These are phyloP conservation scores for Hydropotes inermis DNA, from an alignment of 2,113 vertebrate genomes.

Conservation along the genomic window DNA sequence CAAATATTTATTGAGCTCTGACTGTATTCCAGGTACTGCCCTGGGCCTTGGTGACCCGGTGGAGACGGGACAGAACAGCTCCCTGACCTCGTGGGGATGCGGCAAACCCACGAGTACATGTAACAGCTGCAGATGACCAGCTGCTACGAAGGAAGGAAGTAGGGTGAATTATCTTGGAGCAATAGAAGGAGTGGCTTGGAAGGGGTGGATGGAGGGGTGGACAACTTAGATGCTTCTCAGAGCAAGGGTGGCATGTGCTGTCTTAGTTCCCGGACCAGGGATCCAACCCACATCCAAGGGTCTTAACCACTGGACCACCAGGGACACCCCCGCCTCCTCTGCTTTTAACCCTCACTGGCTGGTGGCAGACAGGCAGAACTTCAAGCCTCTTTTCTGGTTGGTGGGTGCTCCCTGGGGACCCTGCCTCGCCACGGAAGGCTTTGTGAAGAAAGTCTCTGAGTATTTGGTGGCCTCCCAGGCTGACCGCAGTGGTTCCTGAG, in stretches of 20 bases:
- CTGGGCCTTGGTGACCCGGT: not conserved
- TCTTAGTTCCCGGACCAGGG: accelerated
- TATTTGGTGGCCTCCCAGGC: accelerated
- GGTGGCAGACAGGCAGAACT: not conserved
- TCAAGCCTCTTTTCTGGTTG: not conserved
- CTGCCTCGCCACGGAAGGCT: not conserved
- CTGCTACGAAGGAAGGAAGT: not conserved
- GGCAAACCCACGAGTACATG: accelerated
- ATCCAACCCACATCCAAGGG: not conserved
- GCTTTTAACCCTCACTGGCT: not conserved
- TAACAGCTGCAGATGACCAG: not conserved
- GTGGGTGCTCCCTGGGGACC: not conserved
- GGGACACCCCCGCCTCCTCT: not conserved
- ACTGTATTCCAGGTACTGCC: not conserved
- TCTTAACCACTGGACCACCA: not conserved
- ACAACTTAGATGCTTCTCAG: not conserved
- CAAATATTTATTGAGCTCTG: not conserved
- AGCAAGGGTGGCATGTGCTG: not conserved
- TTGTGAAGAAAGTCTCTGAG: not conserved
- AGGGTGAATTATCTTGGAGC: not conserved
- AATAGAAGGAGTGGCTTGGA: not conserved
- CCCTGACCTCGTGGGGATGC: not conserved
- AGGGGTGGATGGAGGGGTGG: not conserved
- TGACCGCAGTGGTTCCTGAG: accelerated
- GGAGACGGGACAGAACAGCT: not conserved